Evolutionary conservation across 2,888 invertebrate species (phyloP).

Genomic region (Agonopterix arenella): DNA sequence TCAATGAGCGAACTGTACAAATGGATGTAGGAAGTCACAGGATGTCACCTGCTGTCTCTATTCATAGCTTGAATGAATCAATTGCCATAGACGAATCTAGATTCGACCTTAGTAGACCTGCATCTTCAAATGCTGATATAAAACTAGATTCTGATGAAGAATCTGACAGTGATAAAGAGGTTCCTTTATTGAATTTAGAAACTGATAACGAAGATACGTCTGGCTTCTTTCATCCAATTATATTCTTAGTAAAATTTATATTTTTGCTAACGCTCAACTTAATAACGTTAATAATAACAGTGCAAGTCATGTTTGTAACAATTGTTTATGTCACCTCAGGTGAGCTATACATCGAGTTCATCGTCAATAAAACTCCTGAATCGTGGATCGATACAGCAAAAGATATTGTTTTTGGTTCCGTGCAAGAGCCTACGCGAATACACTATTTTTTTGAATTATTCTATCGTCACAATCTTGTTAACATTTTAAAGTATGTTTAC

Average conservation of each 20-base stretch:
- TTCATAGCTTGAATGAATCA: slow-evolving; percentile 43
- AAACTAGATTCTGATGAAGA: slow-evolving; percentile 8
- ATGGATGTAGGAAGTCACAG: slow-evolving; percentile 10
- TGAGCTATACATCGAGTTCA: slow-evolving; percentile 35
- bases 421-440: slow-evolving; percentile 36
- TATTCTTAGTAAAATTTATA: slow-evolving; percentile 30
- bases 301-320: slow-evolving; percentile 35
- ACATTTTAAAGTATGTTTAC: slow-evolving; percentile 30
- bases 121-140: slow-evolving; percentile 10
- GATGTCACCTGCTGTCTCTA: slow-evolving; percentile 40
- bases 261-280: slow-evolving; percentile 38
- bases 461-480: slow-evolving; percentile 33
- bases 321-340: slow-evolving; percentile 40
- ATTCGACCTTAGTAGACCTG: slow-evolving; percentile 10
- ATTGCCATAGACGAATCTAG: slow-evolving; percentile 18
- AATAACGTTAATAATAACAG: slow-evolving; percentile 27
- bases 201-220: slow-evolving; percentile 7
- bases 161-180: slow-evolving; percentile 10
- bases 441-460: slow-evolving; percentile 39
- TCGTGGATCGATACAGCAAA: slow-evolving; percentile 38
- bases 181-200: slow-evolving; percentile 11
- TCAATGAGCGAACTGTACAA: slow-evolving; percentile 17
- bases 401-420: slow-evolving; percentile 35
- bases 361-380: slow-evolving; percentile 27
- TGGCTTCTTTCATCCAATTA: slow-evolving; percentile 20